phyloP scores from a whole-genome alignment of 2,113 vertebrate species.

The Rostratula benghalensis region DNA sequence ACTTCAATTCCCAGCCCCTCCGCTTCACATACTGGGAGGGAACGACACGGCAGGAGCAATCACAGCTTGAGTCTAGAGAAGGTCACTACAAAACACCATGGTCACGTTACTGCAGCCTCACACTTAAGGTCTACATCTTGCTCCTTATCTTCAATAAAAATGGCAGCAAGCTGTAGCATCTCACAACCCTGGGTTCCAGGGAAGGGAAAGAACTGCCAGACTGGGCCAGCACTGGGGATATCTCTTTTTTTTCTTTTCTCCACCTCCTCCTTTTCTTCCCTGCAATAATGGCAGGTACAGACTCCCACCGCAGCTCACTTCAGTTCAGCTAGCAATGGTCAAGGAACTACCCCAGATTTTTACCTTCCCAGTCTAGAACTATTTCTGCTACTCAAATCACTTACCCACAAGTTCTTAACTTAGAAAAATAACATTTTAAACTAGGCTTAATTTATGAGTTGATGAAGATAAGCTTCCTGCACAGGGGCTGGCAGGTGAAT shows the following conservation, averaged over 20 bases:
- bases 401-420: neutral
- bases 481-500: neutral
- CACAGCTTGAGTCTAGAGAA: neutral
- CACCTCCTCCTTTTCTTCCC: neutral
- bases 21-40: neutral
- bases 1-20: neutral
- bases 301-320: neutral
- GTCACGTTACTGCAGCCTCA: neutral
- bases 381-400: neutral
- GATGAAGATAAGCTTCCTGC: neutral
- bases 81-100: neutral
- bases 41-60: too few species aligned
- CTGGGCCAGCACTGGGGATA: neutral
- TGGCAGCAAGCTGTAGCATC: neutral
- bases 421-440: slow-evolving; percentile 13
- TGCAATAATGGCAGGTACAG: neutral
- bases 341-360: neutral
- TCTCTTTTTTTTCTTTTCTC: neutral
- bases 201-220: neutral
- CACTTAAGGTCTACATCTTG: neutral
- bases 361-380: neutral
- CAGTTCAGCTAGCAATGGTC: neutral
- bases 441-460: neutral
- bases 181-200: neutral
- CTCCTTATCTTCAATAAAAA: neutral